phyloP scores from a whole-genome alignment of 37 sponge, comb jelly and placozoan genomes.

The Cliona cf. orientalis region DNA sequence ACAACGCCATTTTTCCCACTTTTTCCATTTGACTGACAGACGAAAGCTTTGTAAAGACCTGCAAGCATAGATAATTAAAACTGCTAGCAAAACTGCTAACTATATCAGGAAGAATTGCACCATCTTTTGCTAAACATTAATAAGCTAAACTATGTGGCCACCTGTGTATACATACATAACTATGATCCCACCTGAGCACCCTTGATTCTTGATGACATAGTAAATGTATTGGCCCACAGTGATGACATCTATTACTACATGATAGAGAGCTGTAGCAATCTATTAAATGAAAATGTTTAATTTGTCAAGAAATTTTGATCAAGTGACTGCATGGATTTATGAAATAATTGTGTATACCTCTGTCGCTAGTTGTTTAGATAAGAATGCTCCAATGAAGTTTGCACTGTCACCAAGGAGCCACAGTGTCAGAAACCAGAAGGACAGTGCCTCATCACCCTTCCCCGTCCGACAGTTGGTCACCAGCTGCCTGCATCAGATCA shows the following conservation, averaged over 20 bases:
- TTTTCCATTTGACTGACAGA: not conserved
- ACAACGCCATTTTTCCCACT: not conserved
- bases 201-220: constrained; percentile 37
- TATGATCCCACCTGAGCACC: constrained; percentile 15
- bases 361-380: constrained; percentile 60
- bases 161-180: too few species aligned
- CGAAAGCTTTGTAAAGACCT: too few species aligned
- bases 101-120: too few species aligned
- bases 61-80: too few species aligned
- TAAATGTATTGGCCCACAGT: constrained; percentile 43
- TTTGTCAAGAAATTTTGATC: too few species aligned
- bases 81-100: too few species aligned
- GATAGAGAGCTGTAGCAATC: constrained; percentile 63
- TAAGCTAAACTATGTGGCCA: too few species aligned
- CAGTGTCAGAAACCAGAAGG: constrained; percentile 59
- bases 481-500: constrained; percentile 44
- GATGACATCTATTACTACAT: constrained; percentile 48
- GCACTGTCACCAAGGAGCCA: constrained; percentile 65
- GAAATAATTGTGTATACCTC: too few species aligned
- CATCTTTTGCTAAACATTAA: too few species aligned
- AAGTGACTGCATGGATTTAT: not conserved
- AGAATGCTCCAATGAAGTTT: constrained; percentile 63
- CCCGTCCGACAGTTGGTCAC: constrained; percentile 46
- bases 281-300: too few species aligned
- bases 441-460: constrained; percentile 56